Base-by-base conservation (phyloP, 2,113 vertebrate genomes). In the Cervus canadensis region DNA sequence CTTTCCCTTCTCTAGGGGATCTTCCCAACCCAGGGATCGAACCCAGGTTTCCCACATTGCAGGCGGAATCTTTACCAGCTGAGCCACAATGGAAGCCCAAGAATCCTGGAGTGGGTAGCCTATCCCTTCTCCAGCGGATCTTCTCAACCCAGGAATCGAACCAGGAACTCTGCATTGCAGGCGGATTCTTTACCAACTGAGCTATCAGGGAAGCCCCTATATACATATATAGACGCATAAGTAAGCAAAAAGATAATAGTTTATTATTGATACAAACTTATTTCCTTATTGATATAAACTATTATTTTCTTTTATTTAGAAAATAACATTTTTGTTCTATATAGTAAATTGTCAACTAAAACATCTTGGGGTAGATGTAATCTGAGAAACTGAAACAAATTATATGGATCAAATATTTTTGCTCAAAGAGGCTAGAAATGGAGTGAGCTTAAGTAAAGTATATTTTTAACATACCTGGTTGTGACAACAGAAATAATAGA, bases 321-420 rank as follows among this genome's bases (percentile, higher is more conserved):
- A 97, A 90, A 71, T 21, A 10, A 14, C 57, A 71, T 79, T 96
- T 97, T 48, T 95, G 6, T 96, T 76, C 7, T 94, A 9, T 40
- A 50, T 33, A 89, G 57, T 94, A 97, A 95, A 97, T 96, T 91
- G 67, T 60, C 95, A 43, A 30, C 33, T 83, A 52, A 87, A 87
- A 52, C 11, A 14, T 92, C 71, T 83, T 3, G 40, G 26, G 54
- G 88, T 96, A 90, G 60, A 82, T 82, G 23, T 48, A 25, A 87
- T 96, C 89, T 89, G 87, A 97, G 91, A 19, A 85, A 48, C 19
- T 48, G 45, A 82, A 92, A 57, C 19, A 94, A 81, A 97, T 71
- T 59, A 11, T 59, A 92, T 90, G 45, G 74, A 95, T 96, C 91
- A 98, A 96, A 91, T 95, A 40, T 81, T 87, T 74, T 21, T 91